These are phyloP conservation scores for Clarias platycephalus DNA, from an alignment of 2,797 vertebrate genomes.

Conservation along the genomic window DNA sequence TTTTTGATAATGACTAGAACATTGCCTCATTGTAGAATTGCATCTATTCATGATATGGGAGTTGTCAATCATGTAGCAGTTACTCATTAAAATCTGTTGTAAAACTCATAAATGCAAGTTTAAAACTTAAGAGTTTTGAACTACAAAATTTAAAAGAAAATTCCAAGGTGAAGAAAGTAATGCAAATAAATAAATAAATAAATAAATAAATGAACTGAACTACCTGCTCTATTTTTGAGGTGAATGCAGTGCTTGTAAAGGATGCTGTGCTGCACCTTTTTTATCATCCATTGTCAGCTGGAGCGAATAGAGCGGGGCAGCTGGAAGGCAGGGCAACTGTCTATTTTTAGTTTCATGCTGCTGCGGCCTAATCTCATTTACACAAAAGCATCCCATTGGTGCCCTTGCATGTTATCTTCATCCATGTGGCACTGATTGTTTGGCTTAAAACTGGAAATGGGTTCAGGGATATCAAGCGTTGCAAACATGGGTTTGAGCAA, in stretches of 20 bases:
- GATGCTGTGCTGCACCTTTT: conserved; percentile 44
- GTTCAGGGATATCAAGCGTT: neutral
- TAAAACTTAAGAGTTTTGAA: neutral
- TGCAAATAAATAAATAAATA: neutral
- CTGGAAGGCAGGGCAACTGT: conserved; percentile 67
- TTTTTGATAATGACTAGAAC: conserved; percentile 26
- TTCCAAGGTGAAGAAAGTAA: conserved; percentile 2
- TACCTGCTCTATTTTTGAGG: conserved; percentile 66
- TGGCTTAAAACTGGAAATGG: conserved; percentile 40
- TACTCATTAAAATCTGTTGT: neutral
- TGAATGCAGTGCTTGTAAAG: conserved; percentile 54
- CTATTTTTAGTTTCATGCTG: conserved; percentile 67
- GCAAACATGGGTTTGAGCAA: conserved; percentile 24
- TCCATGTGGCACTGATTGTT: conserved; percentile 53
- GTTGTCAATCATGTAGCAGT: neutral
- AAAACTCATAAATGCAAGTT: neutral
- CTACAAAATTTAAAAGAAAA: neutral
- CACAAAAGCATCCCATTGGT: conserved; percentile 42
- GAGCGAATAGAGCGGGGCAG: conserved; percentile 69
- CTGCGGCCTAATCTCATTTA: conserved; percentile 58
- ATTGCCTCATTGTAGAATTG: conserved; percentile 28
- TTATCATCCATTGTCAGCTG: conserved; percentile 50
- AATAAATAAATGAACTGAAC: neutral
- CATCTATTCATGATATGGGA: neutral
- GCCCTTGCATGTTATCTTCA: conserved; percentile 60